These are phyloP conservation scores for Drosophila asahinai DNA, from an alignment of 1,140 invertebrate genomes.

Conservation along the genomic window DNA sequence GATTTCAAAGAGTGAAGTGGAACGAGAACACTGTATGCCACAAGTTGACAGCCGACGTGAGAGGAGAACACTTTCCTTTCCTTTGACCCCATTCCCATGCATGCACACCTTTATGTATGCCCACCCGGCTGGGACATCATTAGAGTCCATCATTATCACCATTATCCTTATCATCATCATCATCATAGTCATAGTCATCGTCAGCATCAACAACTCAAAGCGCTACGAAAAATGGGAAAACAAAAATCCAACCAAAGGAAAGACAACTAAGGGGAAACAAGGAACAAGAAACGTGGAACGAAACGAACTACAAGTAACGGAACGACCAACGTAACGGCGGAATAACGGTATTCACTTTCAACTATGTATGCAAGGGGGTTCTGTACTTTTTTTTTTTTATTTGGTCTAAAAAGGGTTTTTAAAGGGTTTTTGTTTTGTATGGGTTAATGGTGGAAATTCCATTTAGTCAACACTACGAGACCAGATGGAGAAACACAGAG, in stretches of 20 bases:
- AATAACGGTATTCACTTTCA: slow-evolving; percentile 29
- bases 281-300: slow-evolving; percentile 37
- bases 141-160: slow-evolving; percentile 25
- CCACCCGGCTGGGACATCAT: slow-evolving; percentile 15
- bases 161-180: slow-evolving; percentile 8
- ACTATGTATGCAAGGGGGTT: slow-evolving; percentile 23
- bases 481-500: slow-evolving; percentile 38
- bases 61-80: slow-evolving; percentile 18
- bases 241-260: slow-evolving; percentile 18
- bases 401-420: slow-evolving; percentile 7
- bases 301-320: slow-evolving; percentile 44
- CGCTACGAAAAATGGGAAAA: slow-evolving; percentile 34
- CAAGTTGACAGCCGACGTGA: slow-evolving; percentile 26
- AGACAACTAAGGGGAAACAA: slow-evolving; percentile 32
- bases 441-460: slow-evolving; percentile 16
- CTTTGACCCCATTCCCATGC: slow-evolving; percentile 44
- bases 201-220: slow-evolving; percentile 27
- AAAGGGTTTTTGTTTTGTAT: slow-evolving; percentile 3
- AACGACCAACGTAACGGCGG: slow-evolving; percentile 32
- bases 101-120: slow-evolving; percentile 14
- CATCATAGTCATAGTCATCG: slow-evolving; percentile 1
- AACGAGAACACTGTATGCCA: slow-evolving; percentile 6
- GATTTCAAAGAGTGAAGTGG: slow-evolving; percentile 33
- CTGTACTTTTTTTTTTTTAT: not conserved
- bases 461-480: slow-evolving; percentile 44